phyloP scores from a whole-genome alignment of 2,113 vertebrate genomes.

The Toxotes chatareus region DNA sequence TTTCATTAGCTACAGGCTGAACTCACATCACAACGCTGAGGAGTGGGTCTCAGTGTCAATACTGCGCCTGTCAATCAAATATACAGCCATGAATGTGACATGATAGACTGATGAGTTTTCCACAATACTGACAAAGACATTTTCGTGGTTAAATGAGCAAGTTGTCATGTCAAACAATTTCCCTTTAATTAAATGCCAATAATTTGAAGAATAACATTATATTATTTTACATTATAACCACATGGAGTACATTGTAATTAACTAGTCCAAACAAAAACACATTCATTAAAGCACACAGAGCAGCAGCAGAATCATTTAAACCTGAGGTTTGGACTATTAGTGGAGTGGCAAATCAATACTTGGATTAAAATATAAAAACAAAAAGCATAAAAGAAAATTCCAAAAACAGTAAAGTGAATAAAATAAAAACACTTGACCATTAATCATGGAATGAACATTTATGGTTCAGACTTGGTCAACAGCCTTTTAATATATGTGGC shows the following conservation, averaged over 20 bases:
- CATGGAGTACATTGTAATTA: background rate
- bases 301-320: conserved; percentile 18
- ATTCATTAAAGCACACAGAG: conserved; percentile 1
- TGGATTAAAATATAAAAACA: conserved; percentile 8
- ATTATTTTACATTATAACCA: background rate
- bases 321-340: background rate
- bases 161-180: conserved; percentile 25
- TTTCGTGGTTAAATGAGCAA: conserved; percentile 44
- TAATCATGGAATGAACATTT: background rate
- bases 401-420: background rate
- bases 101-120: conserved; percentile 40
- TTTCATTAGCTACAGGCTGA: conserved; percentile 74
- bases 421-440: background rate
- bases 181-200: conserved; percentile 58
- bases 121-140: conserved; percentile 33
- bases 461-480: background rate
- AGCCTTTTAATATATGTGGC: background rate
- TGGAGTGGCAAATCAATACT: background rate
- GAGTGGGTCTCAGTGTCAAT: conserved; percentile 37
- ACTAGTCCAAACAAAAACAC: background rate
- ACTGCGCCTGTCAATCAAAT: conserved; percentile 69
- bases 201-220: background rate
- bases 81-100: conserved; percentile 31
- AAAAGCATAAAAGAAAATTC: background rate
- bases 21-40: conserved; percentile 53